Conservation (phyloP, 2,113 vertebrate species). For the Poeciliopsis retropinna region DNA sequence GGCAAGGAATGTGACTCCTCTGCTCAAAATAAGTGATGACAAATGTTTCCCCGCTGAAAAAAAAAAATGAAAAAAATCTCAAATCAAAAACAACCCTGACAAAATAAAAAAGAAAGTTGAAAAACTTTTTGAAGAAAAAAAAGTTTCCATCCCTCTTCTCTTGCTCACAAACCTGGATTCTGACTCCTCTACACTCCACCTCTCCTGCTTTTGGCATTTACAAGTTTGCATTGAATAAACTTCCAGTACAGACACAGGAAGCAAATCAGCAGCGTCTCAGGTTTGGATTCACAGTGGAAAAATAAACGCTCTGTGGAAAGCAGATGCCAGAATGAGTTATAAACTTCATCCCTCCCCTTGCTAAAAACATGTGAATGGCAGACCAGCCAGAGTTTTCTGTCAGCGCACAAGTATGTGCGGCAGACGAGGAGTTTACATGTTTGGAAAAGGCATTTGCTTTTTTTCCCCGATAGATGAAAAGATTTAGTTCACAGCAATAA, state of each 20-base stretch:
- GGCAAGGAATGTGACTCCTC: constrained; percentile 54
- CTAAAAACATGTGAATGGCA: constrained; percentile 8
- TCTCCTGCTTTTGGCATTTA: constrained; percentile 33
- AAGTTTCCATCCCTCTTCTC: constrained; percentile 6
- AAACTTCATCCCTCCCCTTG: constrained; percentile 28
- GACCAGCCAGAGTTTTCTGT: constrained; percentile 9
- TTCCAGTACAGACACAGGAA: constrained; percentile 59
- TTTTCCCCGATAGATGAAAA: not conserved
- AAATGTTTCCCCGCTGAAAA: constrained; percentile 34
- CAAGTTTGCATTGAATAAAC: constrained; percentile 58
- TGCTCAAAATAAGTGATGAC: constrained; percentile 54
- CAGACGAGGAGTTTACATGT: not conserved
- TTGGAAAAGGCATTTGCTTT: constrained; percentile 8
- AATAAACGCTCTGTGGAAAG: constrained; percentile 54
- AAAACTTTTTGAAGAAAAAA: not conserved
- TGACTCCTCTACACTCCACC: constrained; percentile 9
- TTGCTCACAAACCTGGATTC: constrained; percentile 47
- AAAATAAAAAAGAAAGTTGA: not conserved
- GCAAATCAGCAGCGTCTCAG: constrained; percentile 59
- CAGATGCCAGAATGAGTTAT: constrained; percentile 59
- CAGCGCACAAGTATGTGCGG: constrained; percentile 2
- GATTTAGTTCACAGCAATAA: not conserved
- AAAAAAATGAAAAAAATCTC: constrained; percentile 1
- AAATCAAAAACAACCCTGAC: constrained; percentile 20
- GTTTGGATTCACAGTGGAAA: constrained; percentile 51